phyloP scores from a whole-genome alignment of 2,797 vertebrate species.

The Chlorospingus flavigularis region DNA sequence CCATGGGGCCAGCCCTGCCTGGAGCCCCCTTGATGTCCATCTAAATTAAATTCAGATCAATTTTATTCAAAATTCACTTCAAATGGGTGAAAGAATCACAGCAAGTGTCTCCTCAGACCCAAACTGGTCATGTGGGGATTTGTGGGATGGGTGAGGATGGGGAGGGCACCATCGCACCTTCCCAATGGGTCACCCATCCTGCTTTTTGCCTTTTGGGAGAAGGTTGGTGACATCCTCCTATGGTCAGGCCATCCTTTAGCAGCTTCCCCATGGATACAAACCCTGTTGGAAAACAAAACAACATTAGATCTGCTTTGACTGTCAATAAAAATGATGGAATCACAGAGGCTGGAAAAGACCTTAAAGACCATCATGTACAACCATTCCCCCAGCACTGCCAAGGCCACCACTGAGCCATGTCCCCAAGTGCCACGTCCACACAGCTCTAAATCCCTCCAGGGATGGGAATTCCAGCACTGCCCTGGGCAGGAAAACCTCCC shows the following conservation, averaged over 20 bases:
- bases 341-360: not conserved
- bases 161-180: not conserved
- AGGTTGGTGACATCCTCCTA: not conserved
- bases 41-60: not conserved
- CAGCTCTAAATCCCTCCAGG: rapidly evolving
- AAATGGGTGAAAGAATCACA: not conserved
- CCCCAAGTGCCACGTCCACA: not conserved
- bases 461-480: not conserved
- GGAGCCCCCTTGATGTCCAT: not conserved
- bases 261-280: not conserved
- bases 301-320: not conserved
- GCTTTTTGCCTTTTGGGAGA: not conserved
- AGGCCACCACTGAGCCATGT: not conserved
- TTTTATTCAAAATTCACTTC: not conserved
- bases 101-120: not conserved
- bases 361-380: not conserved
- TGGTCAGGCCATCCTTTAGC: not conserved
- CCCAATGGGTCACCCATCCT: not conserved
- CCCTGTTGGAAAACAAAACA: rapidly evolving
- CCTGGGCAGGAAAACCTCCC: not conserved
- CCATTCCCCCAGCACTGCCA: not conserved
- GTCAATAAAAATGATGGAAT: not conserved
- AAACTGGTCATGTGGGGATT: rapidly evolving
- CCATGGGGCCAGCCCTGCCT: not conserved
- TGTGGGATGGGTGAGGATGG: not conserved